A percentile compares a stretch with the other conserved stretches of the same genome.
These are phyloP conservation scores for Spheniscus humboldti DNA, from an alignment of 2,797 vertebrate species.

Conservation along the genomic window DNA sequence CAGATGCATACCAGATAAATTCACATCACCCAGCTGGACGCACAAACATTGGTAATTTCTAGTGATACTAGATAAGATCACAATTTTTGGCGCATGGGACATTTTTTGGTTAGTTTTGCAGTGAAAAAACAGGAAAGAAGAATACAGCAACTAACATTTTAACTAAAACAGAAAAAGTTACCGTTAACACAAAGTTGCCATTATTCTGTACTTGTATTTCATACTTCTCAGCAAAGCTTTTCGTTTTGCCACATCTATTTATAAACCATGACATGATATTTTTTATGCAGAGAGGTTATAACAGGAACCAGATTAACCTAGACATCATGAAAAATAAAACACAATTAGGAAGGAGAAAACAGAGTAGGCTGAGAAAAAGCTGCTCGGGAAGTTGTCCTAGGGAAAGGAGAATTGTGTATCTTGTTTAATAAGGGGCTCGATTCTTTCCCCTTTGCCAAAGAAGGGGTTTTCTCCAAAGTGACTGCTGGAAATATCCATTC, in stretches of 20 bases:
- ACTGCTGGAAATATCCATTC: neutral
- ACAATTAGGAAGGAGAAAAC: neutral
- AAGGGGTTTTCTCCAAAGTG: neutral
- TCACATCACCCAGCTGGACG: neutral
- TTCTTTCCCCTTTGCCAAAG: neutral
- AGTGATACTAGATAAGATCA: neutral
- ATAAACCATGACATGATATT: neutral
- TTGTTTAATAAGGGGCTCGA: neutral
- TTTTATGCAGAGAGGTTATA: neutral
- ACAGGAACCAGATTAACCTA: neutral
- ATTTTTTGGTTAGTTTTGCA: neutral
- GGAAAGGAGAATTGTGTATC: neutral
- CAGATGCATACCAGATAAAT: rapidly evolving
- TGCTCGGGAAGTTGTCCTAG: neutral
- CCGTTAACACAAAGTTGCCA: neutral
- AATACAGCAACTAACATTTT: neutral
- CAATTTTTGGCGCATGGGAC: neutral
- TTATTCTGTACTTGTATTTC: neutral
- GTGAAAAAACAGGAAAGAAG: neutral
- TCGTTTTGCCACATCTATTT: neutral
- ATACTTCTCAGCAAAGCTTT: neutral
- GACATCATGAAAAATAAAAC: neutral
- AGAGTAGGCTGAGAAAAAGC: neutral
- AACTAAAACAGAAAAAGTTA: neutral
- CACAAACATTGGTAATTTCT: neutral